These are phyloP conservation scores for Ophion slaviceki DNA, from an alignment of 2,888 invertebrate genomes.

Conservation along the genomic window DNA sequence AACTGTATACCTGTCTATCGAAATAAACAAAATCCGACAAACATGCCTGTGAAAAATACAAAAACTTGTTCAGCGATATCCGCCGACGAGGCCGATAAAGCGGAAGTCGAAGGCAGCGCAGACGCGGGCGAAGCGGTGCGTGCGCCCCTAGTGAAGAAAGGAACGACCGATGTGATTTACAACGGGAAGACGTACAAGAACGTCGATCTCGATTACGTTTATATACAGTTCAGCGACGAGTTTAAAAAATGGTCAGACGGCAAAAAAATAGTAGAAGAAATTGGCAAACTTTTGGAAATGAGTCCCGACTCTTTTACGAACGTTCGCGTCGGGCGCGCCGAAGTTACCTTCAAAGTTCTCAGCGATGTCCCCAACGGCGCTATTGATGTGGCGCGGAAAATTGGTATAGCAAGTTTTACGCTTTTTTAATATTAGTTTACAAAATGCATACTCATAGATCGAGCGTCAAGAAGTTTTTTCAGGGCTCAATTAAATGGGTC, in stretches of 20 bases:
- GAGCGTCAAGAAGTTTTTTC: background rate
- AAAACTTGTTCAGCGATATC: background rate
- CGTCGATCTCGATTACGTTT: constrained; percentile 92
- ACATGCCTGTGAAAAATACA: too few relatives aligned
- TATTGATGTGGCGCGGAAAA: constrained; percentile 87
- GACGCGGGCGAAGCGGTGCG: constrained; percentile 40
- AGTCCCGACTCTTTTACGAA: constrained; percentile 87
- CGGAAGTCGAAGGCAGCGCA: background rate
- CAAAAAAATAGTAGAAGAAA: constrained; percentile 87
- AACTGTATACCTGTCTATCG: too few relatives aligned
- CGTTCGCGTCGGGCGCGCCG: constrained; percentile 89
- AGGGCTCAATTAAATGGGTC: too few relatives aligned
- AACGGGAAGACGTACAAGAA: constrained; percentile 71
- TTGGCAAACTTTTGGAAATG: constrained; percentile 88
- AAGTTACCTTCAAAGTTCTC: constrained; percentile 92
- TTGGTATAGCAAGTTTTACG: constrained; percentile 84
- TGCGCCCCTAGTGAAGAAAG: constrained; percentile 76
- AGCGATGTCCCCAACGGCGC: constrained; percentile 86
- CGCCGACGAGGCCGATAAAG: background rate
- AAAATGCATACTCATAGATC: background rate
- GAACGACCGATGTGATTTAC: constrained; percentile 61
- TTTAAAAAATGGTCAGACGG: constrained; percentile 89
- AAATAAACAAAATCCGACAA: too few relatives aligned
- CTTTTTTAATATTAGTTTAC: background rate
- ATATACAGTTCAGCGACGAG: constrained; percentile 89